Evolutionary conservation across 2,797 vertebrate species (phyloP).

Genomic region (Brotogeris chrysoptera): DNA sequence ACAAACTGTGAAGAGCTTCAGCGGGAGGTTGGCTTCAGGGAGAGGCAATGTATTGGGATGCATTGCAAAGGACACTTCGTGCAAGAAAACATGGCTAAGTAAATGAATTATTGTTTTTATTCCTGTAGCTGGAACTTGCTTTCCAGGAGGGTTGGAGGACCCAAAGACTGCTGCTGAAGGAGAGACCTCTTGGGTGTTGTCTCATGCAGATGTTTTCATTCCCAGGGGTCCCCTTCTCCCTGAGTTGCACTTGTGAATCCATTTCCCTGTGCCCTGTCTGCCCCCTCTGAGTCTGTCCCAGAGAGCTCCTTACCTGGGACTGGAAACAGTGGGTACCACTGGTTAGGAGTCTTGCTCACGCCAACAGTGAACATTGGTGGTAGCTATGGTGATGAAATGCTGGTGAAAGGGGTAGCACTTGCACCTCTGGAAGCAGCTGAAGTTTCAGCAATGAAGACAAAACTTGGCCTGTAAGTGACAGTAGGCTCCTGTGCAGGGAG

Average conservation of each 20-base stretch:
- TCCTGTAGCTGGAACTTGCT: background rate
- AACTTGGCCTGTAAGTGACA: background rate
- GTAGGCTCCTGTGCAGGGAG: background rate
- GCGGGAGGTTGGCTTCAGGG: constrained; percentile 55
- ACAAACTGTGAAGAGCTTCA: constrained; percentile 37
- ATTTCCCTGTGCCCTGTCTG: background rate
- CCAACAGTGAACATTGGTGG: background rate
- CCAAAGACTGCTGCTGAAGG: background rate
- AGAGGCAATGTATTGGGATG: constrained; percentile 6
- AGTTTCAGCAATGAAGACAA: background rate
- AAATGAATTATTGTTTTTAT: background rate
- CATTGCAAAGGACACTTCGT: background rate
- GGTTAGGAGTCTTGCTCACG: fast-evolving
- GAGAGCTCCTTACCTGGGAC: background rate
- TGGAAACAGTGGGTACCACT: background rate
- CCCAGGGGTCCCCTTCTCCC: background rate
- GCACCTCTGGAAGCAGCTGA: background rate
- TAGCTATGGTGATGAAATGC: fast-evolving
- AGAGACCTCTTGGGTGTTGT: background rate
- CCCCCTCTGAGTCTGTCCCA: background rate
- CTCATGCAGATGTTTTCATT: background rate
- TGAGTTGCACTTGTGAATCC: background rate
- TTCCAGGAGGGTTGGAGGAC: background rate
- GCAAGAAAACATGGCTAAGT: background rate
- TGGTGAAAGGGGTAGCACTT: background rate